Base-by-base conservation (phyloP, 2,113 vertebrate species). In the Chloropsis cyanopogon region DNA sequence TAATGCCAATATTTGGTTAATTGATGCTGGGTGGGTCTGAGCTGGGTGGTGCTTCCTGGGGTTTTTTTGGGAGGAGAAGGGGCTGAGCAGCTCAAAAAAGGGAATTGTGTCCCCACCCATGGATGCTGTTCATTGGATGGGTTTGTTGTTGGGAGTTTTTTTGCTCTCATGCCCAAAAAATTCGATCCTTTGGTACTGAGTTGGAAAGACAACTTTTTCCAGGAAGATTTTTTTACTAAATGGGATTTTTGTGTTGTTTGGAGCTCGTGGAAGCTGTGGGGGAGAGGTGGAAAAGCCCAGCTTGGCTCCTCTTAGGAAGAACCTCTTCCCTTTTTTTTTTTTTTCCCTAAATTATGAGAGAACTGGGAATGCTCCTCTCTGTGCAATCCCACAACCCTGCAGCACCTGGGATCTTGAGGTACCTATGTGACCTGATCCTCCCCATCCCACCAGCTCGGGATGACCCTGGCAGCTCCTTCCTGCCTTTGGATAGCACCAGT, bases 361-460 rank as follows among this genome's bases (percentile, higher is more conserved):
- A 71, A 28, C 15, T 20, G 22, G 20, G 52, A 76, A 17, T 2
- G n/a, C 31, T 37, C 10, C 70, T 64, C 21, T 25, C 57, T 53
- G 21, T 24, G 50, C 54, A 12, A 15, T 13, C 49, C 44, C 6
- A 0, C 4, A 1, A 3, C 0, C 39, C 6, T 6, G 29, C 41
- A 63, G 53, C 42, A 4, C 6, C 4, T 10, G 44, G n/a, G 53
- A 24, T 14, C 49, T 44, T 25, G 29, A 12, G 79, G 42, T 9
- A n/a, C 39, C 8, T 3, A 31, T 54, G 52, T 47, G 25, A 5
- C 54, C 46, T 0, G 6, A 4, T 10, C n/a, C 46, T 82, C 56
- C 71, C 65, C 42, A 8, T 44, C 24, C 60, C 64, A 9, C 3
- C 81, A 9, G 57, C 47, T 21, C 4, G 3, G 37, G 53, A 4